phyloP scores from a whole-genome alignment of 2,113 vertebrate species.

The Oncorhynchus clarkii region DNA sequence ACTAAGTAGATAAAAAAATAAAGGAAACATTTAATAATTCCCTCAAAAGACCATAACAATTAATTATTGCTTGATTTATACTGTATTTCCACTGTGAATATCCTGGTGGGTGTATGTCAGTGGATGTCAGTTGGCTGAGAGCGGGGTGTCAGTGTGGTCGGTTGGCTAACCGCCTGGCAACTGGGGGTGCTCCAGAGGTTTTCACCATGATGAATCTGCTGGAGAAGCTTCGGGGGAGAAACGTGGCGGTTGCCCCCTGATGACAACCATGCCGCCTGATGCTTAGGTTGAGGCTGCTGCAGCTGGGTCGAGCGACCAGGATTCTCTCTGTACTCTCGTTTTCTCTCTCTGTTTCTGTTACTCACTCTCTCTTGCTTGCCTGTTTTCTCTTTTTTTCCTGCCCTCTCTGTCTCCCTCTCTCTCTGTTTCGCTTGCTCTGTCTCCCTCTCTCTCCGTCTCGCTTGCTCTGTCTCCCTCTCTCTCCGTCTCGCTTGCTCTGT shows the following conservation, averaged over 20 bases:
- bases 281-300: constrained; percentile 26
- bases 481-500: not conserved
- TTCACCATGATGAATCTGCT: no score
- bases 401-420: not conserved
- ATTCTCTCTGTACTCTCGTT: no score
- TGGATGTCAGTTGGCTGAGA: constrained; percentile 33
- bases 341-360: not conserved
- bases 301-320: no score
- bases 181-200: no score
- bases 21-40: constrained; percentile 22
- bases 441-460: not conserved
- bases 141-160: constrained; percentile 47
- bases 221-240: not conserved
- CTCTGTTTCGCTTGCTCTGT: not conserved
- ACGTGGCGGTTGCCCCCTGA: constrained; percentile 34
- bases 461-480: not conserved
- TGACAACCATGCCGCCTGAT: constrained; percentile 37
- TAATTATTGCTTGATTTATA: constrained; percentile 35
- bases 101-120: constrained; percentile 25
- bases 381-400: not conserved
- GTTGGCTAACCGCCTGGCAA: constrained; percentile 39
- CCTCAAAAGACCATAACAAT: constrained; percentile 27
- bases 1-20: no score
- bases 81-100: constrained; percentile 27
- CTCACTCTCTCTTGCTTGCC: constrained; percentile 6